A percentile compares a stretch with the other conserved stretches of the same genome.
Evolutionary conservation across 2,113 vertebrate genomes (phyloP).

Genomic region (Artemisiospiza belli): DNA sequence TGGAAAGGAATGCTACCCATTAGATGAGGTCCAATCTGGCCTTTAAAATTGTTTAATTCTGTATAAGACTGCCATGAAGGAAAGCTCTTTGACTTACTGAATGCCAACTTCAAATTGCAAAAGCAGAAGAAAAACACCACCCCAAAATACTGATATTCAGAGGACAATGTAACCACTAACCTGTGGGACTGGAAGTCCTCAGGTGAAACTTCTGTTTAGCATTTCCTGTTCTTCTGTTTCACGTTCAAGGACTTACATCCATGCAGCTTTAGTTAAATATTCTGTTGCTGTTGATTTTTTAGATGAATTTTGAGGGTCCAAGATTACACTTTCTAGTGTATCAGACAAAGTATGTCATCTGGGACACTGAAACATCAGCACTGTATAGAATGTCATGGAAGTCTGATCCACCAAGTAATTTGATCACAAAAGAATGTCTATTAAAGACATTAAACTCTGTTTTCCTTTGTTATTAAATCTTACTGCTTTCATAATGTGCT

Average conservation of each 20-base stretch:
- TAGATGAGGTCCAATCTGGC: background rate
- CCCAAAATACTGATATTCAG: background rate
- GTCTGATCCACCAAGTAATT: background rate
- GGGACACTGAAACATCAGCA: background rate
- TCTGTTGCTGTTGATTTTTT: background rate
- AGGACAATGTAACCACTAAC: background rate
- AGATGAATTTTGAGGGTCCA: background rate
- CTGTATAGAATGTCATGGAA: background rate
- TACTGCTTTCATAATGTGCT: background rate
- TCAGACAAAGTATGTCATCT: background rate
- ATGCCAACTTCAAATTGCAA: background rate
- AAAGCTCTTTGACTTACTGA: background rate
- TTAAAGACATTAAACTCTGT: background rate
- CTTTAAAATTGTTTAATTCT: background rate
- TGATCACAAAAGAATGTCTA: background rate
- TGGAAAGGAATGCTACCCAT: background rate
- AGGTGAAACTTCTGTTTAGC: background rate
- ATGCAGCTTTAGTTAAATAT: background rate
- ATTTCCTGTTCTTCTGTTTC: background rate
- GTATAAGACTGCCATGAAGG: background rate
- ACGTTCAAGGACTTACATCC: background rate
- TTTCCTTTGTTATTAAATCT: constrained; percentile 24
- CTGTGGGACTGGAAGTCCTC: background rate
- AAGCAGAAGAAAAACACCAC: background rate
- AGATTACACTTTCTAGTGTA: background rate